phyloP scores from a whole-genome alignment of 2,888 invertebrate genomes.

The Drosophila peninsularis region DNA sequence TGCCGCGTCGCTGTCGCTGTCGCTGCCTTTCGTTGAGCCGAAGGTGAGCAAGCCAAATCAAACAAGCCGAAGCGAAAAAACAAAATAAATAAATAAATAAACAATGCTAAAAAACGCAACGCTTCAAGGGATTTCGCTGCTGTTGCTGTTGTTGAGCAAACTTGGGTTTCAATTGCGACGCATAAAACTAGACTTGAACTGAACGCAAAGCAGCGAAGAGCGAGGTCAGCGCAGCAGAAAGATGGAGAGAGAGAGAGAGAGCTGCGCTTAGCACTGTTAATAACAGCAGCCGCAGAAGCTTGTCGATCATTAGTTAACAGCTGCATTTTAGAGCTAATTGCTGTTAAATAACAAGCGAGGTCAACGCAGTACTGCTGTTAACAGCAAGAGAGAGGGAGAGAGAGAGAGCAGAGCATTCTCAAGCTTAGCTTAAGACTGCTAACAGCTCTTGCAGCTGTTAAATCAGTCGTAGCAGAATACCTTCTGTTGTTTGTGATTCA shows the following conservation, averaged over 20 bases:
- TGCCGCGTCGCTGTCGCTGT: constrained; percentile 20
- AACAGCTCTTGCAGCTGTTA: constrained; percentile 12
- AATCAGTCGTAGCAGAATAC: constrained; percentile 2
- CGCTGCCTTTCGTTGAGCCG: constrained; percentile 61
- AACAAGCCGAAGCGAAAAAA: constrained; percentile 68
- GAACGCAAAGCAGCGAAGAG: constrained; percentile 44
- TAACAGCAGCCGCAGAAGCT: neutral
- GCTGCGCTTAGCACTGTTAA: constrained; percentile 36
- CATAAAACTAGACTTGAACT: constrained; percentile 51
- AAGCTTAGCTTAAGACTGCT: constrained; percentile 12
- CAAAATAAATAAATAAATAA: constrained; percentile 20
- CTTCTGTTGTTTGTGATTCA: neutral
- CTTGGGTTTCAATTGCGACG: constrained; percentile 69
- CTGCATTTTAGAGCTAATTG: neutral
- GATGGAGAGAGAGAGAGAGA: constrained; percentile 16
- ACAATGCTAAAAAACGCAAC: constrained; percentile 53
- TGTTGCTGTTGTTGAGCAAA: constrained; percentile 45
- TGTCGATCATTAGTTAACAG: constrained; percentile 9
- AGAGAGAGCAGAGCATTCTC: neutral
- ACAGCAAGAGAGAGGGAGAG: constrained; percentile 6
- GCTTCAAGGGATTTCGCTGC: constrained; percentile 72
- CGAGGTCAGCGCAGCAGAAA: constrained; percentile 39
- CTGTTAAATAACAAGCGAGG: constrained; percentile 4
- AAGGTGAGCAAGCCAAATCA: constrained; percentile 73
- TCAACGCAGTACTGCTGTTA: constrained; percentile 1